Conservation (phyloP, 2,888 invertebrate species). For the Lasioglossum vierecki region DNA sequence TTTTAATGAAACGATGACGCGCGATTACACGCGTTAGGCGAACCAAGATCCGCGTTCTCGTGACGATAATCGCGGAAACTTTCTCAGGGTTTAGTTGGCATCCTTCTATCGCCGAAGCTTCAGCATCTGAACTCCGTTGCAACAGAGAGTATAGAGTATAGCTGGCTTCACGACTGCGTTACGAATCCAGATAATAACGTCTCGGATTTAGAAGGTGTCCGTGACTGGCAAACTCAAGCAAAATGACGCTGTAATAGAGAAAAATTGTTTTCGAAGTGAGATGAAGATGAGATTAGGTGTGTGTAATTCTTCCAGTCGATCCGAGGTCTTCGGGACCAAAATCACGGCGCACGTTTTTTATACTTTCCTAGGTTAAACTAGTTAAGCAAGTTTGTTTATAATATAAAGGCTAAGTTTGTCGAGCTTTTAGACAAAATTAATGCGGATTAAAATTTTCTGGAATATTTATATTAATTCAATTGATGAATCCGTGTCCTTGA, state of each 20-base stretch:
- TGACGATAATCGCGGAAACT: conserved; percentile 36
- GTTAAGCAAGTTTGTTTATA: too few species aligned
- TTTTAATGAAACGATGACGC: conserved; percentile 25
- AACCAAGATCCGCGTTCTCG: conserved; percentile 38
- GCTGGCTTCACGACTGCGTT: background rate
- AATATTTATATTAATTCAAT: background rate
- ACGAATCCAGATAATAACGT: background rate
- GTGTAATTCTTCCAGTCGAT: background rate
- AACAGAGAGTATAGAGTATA: background rate
- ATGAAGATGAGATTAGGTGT: background rate
- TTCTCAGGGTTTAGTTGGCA: conserved; percentile 55
- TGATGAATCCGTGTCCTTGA: background rate
- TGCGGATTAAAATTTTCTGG: background rate
- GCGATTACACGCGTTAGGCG: conserved; percentile 20
- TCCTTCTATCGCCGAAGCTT: conserved; percentile 22
- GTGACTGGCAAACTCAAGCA: background rate
- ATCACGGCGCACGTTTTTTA: background rate
- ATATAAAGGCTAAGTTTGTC: too few species aligned
- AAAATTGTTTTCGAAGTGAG: background rate
- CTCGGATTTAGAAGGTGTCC: background rate
- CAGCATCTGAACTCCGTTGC: conserved; percentile 23
- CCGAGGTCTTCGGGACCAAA: background rate
- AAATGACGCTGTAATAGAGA: background rate
- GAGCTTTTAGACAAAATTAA: background rate
- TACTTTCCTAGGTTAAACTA: background rate